phyloP scores from a whole-genome alignment of 2,797 vertebrate genomes.

The Danio albolineatus region DNA sequence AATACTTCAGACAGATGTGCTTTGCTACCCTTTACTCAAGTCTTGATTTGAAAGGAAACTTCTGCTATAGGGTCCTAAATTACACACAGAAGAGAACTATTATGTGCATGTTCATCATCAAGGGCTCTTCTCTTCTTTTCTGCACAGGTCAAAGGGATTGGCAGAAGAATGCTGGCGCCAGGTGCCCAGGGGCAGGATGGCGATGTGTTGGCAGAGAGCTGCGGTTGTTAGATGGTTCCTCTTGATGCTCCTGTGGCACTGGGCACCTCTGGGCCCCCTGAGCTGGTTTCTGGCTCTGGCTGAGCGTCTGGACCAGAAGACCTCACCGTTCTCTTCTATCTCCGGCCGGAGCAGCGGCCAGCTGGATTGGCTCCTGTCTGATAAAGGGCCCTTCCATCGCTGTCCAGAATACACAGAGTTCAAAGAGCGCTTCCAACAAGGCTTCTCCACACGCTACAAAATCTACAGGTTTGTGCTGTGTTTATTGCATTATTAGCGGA shows the following conservation, averaged over 20 bases:
- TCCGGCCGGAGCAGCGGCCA: slow-evolving; percentile 76
- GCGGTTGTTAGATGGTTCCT: slow-evolving; percentile 84
- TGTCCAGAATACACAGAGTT: slow-evolving; percentile 95
- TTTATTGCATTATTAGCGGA: not conserved
- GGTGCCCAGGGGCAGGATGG: slow-evolving; percentile 92
- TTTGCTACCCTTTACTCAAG: not conserved
- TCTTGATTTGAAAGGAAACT: not conserved
- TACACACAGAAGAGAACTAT: too few species aligned
- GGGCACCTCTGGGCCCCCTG: slow-evolving; percentile 82
- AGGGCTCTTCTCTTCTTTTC: slow-evolving; percentile 25
- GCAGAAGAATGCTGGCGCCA: slow-evolving; percentile 96
- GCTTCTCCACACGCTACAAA: slow-evolving; percentile 97
- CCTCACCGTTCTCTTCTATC: slow-evolving; percentile 70
- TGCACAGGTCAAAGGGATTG: slow-evolving; percentile 77
- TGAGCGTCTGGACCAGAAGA: slow-evolving; percentile 81
- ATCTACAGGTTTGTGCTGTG: slow-evolving; percentile 90
- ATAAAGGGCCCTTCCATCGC: slow-evolving; percentile 95
- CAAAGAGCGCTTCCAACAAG: slow-evolving; percentile 92
- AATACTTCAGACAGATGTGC: not conserved
- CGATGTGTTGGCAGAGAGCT: slow-evolving; percentile 84
- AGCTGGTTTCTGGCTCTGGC: slow-evolving; percentile 75
- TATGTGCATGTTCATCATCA: not conserved
- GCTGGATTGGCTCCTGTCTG: slow-evolving; percentile 95
- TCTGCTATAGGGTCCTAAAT: not conserved
- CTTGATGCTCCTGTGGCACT: slow-evolving; percentile 87